Percentiles rank a stretch among this genome's conserved stretches.
phyloP scores from a whole-genome alignment of 2,797 vertebrate genomes.

The Cryptoprocta ferox region DNA sequence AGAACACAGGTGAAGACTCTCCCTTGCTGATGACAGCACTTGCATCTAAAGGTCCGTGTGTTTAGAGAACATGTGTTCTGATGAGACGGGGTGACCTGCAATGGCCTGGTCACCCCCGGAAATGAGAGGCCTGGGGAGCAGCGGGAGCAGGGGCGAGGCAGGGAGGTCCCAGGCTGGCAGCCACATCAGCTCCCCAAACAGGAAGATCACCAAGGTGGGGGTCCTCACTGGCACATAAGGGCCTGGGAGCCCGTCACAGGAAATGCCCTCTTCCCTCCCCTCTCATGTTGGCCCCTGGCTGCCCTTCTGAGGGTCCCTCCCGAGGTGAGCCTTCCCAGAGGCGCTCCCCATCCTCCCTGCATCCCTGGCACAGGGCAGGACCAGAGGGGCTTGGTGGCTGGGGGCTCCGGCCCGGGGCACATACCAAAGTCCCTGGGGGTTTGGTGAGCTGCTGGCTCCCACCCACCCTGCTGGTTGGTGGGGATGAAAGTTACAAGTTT shows the following conservation, averaged over 20 bases:
- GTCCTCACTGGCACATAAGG: neutral
- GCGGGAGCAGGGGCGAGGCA: too few relatives aligned
- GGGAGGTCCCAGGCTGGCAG: neutral
- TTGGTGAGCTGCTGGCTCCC: neutral
- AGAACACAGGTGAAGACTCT: neutral
- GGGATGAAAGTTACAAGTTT: neutral
- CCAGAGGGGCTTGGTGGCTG: neutral
- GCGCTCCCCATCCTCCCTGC: neutral
- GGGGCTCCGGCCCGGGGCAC: neutral
- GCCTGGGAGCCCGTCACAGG: neutral
- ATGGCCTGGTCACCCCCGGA: neutral
- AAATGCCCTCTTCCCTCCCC: too few relatives aligned
- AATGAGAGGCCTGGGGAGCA: neutral
- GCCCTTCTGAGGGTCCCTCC: neutral
- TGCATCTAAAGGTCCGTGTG: neutral
- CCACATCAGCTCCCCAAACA: rapidly evolving
- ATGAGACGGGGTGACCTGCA: neutral
- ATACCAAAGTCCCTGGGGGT: neutral
- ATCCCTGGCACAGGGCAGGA: neutral
- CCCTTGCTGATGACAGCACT: neutral
- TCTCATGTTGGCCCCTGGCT: neutral
- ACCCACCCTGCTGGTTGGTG: neutral
- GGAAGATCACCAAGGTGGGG: neutral
- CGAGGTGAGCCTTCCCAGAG: neutral
- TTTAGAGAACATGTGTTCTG: neutral